These are phyloP conservation scores for Choristoneura fumiferana DNA, from an alignment of 1,140 invertebrate species.

Conservation along the genomic window DNA sequence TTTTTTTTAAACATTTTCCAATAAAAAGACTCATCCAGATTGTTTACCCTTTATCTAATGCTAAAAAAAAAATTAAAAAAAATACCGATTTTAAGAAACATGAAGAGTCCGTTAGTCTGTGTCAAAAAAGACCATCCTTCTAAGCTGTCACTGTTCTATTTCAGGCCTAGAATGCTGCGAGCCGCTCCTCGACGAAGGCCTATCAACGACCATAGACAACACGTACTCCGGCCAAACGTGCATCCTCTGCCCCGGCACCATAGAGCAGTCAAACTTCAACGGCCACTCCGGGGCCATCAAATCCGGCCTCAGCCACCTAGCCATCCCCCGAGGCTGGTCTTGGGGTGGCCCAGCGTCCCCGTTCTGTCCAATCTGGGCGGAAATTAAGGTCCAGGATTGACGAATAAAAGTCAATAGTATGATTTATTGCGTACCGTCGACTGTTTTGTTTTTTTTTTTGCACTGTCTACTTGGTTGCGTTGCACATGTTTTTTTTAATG, in stretches of 20 bases:
- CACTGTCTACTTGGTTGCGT: constrained; percentile 41
- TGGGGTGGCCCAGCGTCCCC: constrained; percentile 88
- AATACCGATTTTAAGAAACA: too few relatives aligned
- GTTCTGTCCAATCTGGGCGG: constrained; percentile 86
- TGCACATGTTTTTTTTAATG: constrained; percentile 27
- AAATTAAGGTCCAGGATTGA: constrained; percentile 71
- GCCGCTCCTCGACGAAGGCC: constrained; percentile 54
- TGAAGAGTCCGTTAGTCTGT: too few relatives aligned
- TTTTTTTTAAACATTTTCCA: too few relatives aligned
- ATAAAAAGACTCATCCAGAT: too few relatives aligned
- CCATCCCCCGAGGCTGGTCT: constrained; percentile 88
- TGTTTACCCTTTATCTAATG: too few relatives aligned
- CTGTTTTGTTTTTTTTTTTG: constrained; percentile 35
- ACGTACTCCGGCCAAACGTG: constrained; percentile 40
- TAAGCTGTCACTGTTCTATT: constrained; percentile 29
- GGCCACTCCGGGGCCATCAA: constrained; percentile 82
- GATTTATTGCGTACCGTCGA: constrained; percentile 32
- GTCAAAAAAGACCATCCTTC: too few relatives aligned
- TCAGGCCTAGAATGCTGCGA: constrained; percentile 53
- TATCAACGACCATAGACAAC: constrained; percentile 51
- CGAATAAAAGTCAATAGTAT: constrained; percentile 34
- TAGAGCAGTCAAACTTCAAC: constrained; percentile 51
- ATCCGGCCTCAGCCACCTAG: constrained; percentile 85
- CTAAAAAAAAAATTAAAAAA: too few relatives aligned
- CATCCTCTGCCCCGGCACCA: constrained; percentile 50